Evolutionary conservation across 2,888 invertebrate genomes (phyloP).

Genomic region (Ichneumoninae sp.): DNA sequence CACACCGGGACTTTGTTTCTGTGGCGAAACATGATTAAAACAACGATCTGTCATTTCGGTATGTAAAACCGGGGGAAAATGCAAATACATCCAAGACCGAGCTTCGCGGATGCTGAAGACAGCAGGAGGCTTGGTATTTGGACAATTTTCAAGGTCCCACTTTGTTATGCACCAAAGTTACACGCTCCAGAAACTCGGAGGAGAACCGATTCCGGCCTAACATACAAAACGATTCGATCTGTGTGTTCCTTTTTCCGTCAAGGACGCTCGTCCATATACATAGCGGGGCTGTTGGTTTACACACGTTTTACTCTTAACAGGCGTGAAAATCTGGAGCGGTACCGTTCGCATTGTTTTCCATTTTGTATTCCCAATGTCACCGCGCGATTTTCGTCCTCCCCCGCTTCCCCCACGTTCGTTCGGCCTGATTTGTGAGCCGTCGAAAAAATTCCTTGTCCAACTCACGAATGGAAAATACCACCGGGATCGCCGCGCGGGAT

Average conservation of each 20-base stretch:
- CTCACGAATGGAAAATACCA: constrained; percentile 49
- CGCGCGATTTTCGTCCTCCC: constrained; percentile 38
- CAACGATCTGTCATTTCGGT: not conserved
- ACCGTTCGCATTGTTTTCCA: constrained; percentile 56
- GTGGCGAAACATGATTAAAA: not conserved
- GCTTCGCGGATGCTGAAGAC: constrained; percentile 14
- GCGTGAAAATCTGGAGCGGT: constrained; percentile 79
- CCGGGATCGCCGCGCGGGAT: constrained; percentile 25
- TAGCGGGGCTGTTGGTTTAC: constrained; percentile 26
- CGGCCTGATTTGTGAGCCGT: constrained; percentile 58
- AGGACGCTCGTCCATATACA: constrained; percentile 42
- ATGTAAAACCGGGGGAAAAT: not conserved
- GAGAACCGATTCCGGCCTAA: not conserved
- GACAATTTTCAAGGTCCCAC: constrained; percentile 42
- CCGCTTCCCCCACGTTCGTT: constrained; percentile 9
- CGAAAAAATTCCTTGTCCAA: constrained; percentile 46
- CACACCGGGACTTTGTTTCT: not conserved
- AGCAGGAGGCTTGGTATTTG: constrained; percentile 11
- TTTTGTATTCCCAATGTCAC: constrained; percentile 65
- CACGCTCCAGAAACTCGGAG: constrained; percentile 43
- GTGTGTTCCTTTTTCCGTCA: constrained; percentile 43
- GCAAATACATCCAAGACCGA: not conserved
- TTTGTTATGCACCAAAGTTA: constrained; percentile 38
- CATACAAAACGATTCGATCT: constrained; percentile 56
- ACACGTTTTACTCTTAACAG: constrained; percentile 69